Evolutionary conservation across 2,888 invertebrate genomes (phyloP).

Genomic region (Trissolcus japonicus): DNA sequence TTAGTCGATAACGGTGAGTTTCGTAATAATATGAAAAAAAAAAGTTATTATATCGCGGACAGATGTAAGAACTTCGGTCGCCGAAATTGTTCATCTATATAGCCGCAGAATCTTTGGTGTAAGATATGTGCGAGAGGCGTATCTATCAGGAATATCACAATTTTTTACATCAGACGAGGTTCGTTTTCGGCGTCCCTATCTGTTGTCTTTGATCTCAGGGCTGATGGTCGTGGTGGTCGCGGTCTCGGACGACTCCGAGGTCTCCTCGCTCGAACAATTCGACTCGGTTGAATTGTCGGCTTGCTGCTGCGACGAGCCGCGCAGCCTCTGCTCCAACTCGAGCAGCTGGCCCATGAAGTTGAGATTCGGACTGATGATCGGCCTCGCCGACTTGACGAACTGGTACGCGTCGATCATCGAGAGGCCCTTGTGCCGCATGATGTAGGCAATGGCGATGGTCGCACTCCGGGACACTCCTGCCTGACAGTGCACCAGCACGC

Average conservation of each 20-base stretch:
- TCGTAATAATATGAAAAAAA: neutral
- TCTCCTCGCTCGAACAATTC: neutral
- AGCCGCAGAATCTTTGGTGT: conserved; percentile 49
- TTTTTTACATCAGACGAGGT: conserved; percentile 78
- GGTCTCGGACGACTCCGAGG: neutral
- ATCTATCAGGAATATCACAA: conserved; percentile 73
- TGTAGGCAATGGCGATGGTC: conserved; percentile 95
- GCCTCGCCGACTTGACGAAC: conserved; percentile 88
- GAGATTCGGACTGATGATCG: conserved; percentile 95
- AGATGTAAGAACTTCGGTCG: neutral
- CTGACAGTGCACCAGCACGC: conserved; percentile 95
- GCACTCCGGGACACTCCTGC: conserved; percentile 96
- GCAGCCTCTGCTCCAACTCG: conserved; percentile 86
- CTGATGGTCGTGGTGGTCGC: conserved; percentile 56
- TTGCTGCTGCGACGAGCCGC: conserved; percentile 64
- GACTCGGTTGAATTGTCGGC: neutral
- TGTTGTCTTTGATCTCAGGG: conserved; percentile 72
- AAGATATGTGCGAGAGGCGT: conserved; percentile 58
- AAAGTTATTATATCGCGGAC: neutral
- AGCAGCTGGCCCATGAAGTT: conserved; percentile 95
- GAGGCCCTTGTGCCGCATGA: conserved; percentile 91
- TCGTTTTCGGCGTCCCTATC: conserved; percentile 77
- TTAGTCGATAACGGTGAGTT: conserved; percentile 1
- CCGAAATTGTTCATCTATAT: conserved; percentile 45
- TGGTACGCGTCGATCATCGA: conserved; percentile 92